A percentile compares a stretch with the other conserved stretches of the same genome.
Evolutionary conservation across 1,140 invertebrate species (phyloP).

Genomic region (Zaprionus vittiger): DNA sequence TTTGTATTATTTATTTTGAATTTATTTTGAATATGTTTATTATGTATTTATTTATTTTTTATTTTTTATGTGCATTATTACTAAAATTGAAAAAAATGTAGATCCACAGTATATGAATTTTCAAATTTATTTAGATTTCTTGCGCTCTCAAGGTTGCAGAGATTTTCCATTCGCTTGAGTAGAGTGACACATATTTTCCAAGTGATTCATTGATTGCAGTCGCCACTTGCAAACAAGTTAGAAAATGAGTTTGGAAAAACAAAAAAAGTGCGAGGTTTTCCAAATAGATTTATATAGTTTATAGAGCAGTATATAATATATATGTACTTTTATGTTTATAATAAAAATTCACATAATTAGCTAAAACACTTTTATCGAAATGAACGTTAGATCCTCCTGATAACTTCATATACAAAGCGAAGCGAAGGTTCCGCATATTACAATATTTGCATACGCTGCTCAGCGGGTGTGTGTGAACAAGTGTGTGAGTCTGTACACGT

Average conservation of each 20-base stretch:
- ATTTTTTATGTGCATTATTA: neutral
- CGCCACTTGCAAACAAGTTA: neutral
- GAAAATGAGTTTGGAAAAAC: neutral
- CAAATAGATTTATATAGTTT: neutral
- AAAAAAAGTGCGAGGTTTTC: neutral
- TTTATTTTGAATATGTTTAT: no score
- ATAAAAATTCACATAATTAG: conserved; percentile 6
- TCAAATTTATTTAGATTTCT: neutral
- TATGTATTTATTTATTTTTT: neutral
- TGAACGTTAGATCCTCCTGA: conserved; percentile 30
- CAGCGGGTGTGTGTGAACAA: neutral
- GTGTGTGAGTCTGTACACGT: conserved; percentile 15
- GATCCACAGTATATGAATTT: no score
- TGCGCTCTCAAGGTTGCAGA: neutral
- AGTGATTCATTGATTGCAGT: conserved; percentile 4
- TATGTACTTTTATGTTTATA: neutral
- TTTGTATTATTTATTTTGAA: neutral
- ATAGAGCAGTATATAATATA: neutral
- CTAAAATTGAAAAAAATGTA: no score
- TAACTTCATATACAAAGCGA: conserved; percentile 26
- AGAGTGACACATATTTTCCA: conserved; percentile 1
- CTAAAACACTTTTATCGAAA: conserved; percentile 31
- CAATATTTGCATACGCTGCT: conserved; percentile 71
- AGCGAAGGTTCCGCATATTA: conserved; percentile 58
- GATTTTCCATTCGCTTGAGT: neutral